Percentiles rank a stretch among this genome's conserved stretches.
These are phyloP conservation scores for Pelecanoides urinatrix DNA, from an alignment of 2,113 vertebrate species.

Conservation along the genomic window DNA sequence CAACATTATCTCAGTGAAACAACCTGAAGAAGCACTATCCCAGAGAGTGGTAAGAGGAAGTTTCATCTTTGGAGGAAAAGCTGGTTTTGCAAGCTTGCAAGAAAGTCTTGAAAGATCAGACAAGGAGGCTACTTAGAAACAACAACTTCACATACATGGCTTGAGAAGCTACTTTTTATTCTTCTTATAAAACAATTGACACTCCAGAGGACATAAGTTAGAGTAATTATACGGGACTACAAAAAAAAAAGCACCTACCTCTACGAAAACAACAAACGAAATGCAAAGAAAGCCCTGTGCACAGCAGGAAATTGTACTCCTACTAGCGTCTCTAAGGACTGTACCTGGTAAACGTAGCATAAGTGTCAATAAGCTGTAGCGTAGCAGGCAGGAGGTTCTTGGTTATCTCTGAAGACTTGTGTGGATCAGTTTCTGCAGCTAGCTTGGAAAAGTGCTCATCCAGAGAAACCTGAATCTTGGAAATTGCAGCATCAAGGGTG, in stretches of 20 bases:
- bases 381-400: slow-evolving; percentile 95
- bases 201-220: background rate
- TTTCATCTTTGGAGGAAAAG: background rate
- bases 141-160: background rate
- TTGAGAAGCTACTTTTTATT: background rate
- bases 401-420: slow-evolving; percentile 91
- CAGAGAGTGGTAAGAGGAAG: background rate
- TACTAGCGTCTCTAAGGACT: background rate
- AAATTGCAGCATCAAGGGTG: slow-evolving; percentile 93
- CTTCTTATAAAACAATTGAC: background rate
- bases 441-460: slow-evolving; percentile 96
- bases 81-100: background rate
- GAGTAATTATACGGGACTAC: background rate
- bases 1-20: background rate
- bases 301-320: background rate
- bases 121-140: background rate
- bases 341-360: slow-evolving; percentile 91
- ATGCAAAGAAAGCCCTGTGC: background rate
- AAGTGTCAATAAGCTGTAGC: slow-evolving; percentile 90
- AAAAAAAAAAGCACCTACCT: background rate
- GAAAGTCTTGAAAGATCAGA: background rate
- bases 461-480: slow-evolving; percentile 96
- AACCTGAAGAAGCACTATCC: background rate
- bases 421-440: slow-evolving; percentile 87
- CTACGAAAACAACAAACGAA: background rate